Conservation (phyloP, 1,140 invertebrate genomes). For the Lasioglossum baleicum region DNA sequence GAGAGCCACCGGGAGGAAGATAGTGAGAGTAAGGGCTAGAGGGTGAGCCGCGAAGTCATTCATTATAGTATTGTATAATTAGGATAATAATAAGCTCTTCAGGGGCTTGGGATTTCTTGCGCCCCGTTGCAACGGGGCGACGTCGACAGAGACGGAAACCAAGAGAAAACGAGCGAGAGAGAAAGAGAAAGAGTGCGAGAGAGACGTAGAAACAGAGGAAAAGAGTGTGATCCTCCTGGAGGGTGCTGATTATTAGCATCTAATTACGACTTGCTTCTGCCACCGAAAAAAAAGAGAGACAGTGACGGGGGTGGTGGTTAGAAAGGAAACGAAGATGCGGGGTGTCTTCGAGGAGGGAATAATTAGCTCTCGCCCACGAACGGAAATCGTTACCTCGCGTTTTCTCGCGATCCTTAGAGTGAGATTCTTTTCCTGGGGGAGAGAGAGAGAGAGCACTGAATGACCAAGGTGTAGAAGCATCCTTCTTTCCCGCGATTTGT, state of each 20-base stretch:
- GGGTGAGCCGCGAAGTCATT: constrained; percentile 68
- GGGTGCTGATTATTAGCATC: constrained; percentile 75
- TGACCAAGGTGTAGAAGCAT: background rate
- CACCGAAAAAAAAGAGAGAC: constrained; percentile 37
- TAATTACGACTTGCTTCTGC: constrained; percentile 71
- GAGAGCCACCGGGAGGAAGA: constrained; percentile 41
- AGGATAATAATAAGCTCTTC: constrained; percentile 79
- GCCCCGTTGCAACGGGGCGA: constrained; percentile 60
- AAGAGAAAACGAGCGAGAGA: constrained; percentile 19
- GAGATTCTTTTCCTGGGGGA: background rate
- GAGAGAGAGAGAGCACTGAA: background rate
- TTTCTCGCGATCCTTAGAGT: constrained; percentile 27
- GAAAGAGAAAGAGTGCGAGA: constrained; percentile 16
- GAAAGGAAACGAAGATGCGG: constrained; percentile 37
- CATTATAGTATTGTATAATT: constrained; percentile 79
- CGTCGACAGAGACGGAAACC: constrained; percentile 16
- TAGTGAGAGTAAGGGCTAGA: constrained; percentile 59
- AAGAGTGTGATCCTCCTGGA: constrained; percentile 54
- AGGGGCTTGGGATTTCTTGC: constrained; percentile 71
- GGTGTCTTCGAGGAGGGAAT: constrained; percentile 47
- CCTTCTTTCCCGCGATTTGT: constrained; percentile 3
- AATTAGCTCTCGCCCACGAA: constrained; percentile 35
- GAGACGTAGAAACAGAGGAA: constrained; percentile 46
- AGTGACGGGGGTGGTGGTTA: background rate
- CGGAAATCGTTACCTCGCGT: constrained; percentile 44